Evolutionary conservation across 2,113 vertebrate species (phyloP), one percentile per base, ranked within the genome.

Genomic region (Steatornis caripensis): DNA sequence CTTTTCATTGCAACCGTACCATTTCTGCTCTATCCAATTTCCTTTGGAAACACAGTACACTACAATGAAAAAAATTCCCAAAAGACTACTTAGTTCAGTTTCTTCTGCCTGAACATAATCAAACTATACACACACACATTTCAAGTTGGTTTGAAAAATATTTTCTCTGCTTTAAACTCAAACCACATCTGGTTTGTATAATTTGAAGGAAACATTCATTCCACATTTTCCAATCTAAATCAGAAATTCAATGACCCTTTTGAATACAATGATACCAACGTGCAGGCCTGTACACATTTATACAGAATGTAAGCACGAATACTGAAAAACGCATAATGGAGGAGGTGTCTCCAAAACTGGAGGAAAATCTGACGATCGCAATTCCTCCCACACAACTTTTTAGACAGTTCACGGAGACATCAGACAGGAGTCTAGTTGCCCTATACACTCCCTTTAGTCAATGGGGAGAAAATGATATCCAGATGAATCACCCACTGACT

Each of bases 401-500:
- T 48, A 88, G 82, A 57, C 77, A 78, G 75, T 65, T 92, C 77
- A 78, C 4, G 87, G 74, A 95, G 81, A 64, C 84, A 89, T 85
- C 89, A 94, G 91, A 74, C 93, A 95, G 72, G 15, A 94, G 74
- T 10, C 65, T 84, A 46, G 69, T 49, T 94, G 66, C 82, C 77
- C 84, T 89, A 37, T 45, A 76, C 66, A 77, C 87, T 91, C 89
- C 74, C 84, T 82, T 89, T 81, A 93, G 91, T 94, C 81, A 94
- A 36, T 16, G 61, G 57, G 60, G 81, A 95, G 89, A 95, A 95
- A 96, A 97, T 91, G 69, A 94, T 87, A 89, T 93, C 89, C 95
- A 97, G 93, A 96, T 94, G 96, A 96, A 87, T 95, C 95, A 88
- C 86, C 79, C 90, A 37, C 82, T 70, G 82, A 26, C 69, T 95